These are phyloP conservation scores for Bubo scandiacus DNA, from an alignment of 2,113 vertebrate genomes.

Conservation along the genomic window DNA sequence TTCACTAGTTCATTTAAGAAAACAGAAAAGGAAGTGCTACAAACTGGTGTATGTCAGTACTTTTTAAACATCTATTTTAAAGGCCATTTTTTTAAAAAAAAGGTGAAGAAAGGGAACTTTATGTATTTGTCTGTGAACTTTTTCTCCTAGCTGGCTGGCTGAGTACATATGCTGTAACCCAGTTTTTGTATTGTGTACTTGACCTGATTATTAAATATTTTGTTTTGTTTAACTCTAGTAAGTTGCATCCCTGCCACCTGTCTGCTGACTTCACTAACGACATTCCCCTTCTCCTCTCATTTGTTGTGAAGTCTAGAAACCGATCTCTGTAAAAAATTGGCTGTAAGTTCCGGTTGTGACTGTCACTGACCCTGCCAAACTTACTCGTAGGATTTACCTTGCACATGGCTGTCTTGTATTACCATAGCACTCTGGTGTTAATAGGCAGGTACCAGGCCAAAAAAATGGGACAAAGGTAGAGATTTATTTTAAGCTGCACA, in stretches of 20 bases:
- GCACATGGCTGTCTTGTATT: accelerated
- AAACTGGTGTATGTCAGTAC: not conserved
- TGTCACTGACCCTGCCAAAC: not conserved
- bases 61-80: not conserved
- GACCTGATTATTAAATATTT: not conserved
- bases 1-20: not conserved
- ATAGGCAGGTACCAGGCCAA: not conserved
- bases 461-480: not conserved
- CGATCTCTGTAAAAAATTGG: not conserved
- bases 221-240: not conserved
- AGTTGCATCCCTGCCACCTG: not conserved
- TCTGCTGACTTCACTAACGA: not conserved
- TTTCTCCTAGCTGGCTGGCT: not conserved
- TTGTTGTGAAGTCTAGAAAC: not conserved
- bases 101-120: not conserved
- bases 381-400: not conserved
- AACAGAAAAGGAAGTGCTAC: not conserved
- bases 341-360: not conserved
- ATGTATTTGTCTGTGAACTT: not conserved
- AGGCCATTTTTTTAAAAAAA: not conserved
- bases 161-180: not conserved
- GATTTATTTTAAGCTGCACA: not conserved
- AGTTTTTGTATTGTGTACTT: not conserved
- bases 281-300: not conserved
- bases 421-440: not conserved